phyloP scores from a whole-genome alignment of 2,888 invertebrate genomes.

The Ariolimax columbianus region DNA sequence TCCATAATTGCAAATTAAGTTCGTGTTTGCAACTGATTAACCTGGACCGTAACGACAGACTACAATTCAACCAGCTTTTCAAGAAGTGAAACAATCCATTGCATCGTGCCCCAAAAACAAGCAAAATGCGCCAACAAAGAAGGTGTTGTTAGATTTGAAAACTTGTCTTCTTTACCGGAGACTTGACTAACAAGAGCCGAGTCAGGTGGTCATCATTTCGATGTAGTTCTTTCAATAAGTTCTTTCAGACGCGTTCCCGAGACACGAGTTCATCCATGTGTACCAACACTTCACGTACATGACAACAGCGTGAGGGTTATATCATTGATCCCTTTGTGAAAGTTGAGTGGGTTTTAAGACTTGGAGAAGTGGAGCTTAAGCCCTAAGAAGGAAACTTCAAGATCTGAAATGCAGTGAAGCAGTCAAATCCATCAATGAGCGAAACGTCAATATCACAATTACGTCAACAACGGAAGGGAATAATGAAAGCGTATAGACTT shows the following conservation, averaged over 20 bases:
- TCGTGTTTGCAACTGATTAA: too few relatives aligned
- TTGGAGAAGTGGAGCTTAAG: neutral
- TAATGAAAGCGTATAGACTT: neutral
- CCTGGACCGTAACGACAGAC: too few relatives aligned
- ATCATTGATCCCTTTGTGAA: neutral
- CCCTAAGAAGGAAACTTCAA: neutral
- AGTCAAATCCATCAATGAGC: neutral
- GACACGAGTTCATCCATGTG: neutral
- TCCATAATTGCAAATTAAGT: too few relatives aligned
- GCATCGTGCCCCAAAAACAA: too few relatives aligned
- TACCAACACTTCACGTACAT: neutral
- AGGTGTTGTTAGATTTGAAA: too few relatives aligned
- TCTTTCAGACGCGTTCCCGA: neutral
- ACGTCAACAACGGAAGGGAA: neutral
- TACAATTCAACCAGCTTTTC: too few relatives aligned
- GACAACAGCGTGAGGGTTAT: neutral
- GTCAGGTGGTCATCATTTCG: too few relatives aligned
- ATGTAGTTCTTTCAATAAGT: neutral
- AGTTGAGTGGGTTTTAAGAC: neutral
- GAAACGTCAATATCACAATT: neutral
- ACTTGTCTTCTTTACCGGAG: too few relatives aligned
- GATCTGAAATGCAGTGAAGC: neutral
- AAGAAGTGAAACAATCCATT: too few relatives aligned
- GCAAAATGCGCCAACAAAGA: too few relatives aligned
- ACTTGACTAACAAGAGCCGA: too few relatives aligned